These are phyloP conservation scores for Gortyna flavago DNA, from an alignment of 2,888 invertebrate genomes.

Conservation along the genomic window DNA sequence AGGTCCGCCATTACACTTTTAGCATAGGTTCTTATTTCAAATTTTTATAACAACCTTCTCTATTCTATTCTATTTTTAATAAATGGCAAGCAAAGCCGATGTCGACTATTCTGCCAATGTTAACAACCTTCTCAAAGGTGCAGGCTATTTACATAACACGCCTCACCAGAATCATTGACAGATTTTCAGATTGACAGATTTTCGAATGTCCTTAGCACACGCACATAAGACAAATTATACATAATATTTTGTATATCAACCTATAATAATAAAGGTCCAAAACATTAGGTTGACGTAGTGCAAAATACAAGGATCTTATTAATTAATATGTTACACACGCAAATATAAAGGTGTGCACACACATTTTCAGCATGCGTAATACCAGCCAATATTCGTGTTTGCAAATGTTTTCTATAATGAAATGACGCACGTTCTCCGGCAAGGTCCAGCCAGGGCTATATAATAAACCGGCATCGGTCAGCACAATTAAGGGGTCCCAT, in stretches of 20 bases:
- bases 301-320: constrained; percentile 33
- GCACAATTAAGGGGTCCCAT: constrained; percentile 88
- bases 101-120: too few relatives aligned
- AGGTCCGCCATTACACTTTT: too few relatives aligned
- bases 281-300: constrained; percentile 14
- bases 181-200: not conserved
- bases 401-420: constrained; percentile 75
- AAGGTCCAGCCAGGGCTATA: constrained; percentile 73
- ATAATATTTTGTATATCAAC: not conserved
- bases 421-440: constrained; percentile 72
- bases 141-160: too few relatives aligned
- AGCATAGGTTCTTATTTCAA: too few relatives aligned
- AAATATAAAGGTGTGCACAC: constrained; percentile 47
- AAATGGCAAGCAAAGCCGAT: too few relatives aligned
- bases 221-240: not conserved
- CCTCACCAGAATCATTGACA: too few relatives aligned
- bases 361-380: constrained; percentile 47
- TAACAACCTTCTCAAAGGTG: too few relatives aligned
- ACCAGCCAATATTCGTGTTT: constrained; percentile 64
- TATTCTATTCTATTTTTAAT: too few relatives aligned
- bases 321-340: constrained; percentile 28
- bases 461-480: constrained; percentile 87
- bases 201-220: not conserved
- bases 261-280: not conserved
- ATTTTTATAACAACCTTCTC: too few relatives aligned